Conservation (phyloP, 2,113 vertebrate species). For the Pseudorhombus dupliciocellatus region DNA sequence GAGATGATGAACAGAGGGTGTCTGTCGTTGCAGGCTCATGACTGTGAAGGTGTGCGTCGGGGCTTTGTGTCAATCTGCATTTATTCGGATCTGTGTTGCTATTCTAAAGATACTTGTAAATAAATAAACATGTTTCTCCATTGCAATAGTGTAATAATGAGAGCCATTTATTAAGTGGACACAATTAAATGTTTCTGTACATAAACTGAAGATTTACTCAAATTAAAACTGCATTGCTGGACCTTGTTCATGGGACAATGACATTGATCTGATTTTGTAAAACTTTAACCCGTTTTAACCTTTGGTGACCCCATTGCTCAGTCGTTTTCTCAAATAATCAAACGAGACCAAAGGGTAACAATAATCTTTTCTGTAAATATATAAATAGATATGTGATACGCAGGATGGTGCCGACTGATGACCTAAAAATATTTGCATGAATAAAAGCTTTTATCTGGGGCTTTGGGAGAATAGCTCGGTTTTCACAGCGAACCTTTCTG, state of each 20-base stretch:
- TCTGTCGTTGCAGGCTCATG: background rate
- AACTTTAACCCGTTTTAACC: too few species aligned
- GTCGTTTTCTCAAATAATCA: background rate
- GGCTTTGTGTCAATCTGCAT: background rate
- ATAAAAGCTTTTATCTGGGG: too few species aligned
- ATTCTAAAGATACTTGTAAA: background rate
- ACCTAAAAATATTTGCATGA: background rate
- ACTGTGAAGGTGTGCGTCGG: background rate
- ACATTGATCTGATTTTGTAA: background rate
- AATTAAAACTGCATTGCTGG: background rate
- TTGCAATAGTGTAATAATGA: background rate
- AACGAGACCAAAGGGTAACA: background rate
- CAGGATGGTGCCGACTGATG: background rate
- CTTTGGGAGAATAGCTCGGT: too few species aligned
- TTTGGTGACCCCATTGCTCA: background rate
- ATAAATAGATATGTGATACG: too few species aligned
- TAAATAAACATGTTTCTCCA: background rate
- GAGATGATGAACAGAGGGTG: background rate
- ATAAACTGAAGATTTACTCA: background rate
- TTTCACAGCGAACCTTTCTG: background rate
- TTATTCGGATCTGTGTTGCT: background rate
- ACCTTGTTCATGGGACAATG: background rate
- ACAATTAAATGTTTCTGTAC: background rate
- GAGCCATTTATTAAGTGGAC: background rate
- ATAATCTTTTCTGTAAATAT: too few species aligned